Base-by-base conservation (phyloP, 2,797 vertebrate species). In the Choloepus didactylus region DNA sequence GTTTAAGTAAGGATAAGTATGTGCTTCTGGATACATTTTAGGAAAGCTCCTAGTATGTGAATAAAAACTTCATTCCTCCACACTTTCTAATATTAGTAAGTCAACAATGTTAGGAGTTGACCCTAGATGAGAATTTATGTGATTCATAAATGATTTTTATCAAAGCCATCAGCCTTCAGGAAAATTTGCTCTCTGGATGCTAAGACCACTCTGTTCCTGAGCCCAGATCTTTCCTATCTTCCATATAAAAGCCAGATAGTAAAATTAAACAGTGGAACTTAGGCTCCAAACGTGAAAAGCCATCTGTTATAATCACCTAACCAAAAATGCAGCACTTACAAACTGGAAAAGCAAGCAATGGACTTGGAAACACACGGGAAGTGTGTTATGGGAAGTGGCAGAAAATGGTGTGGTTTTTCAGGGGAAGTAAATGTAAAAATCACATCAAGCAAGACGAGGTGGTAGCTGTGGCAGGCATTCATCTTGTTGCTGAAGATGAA, bases 351-450 rank as follows among this genome's bases (percentile, higher is more conserved):
- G 91, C 92, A 95, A 91, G 96, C 91, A 94, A 75, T 89, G 81
- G 89, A 95, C 91, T 94, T 54, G 76, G 95, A 97, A 93, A 96
- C 95, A 96, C 89, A 94, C 31, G 95, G 89, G 89, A 95, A 95
- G 97, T 44, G 69, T 76, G 69, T 62, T 31, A 59, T 69, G 69
- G 96, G 93, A 94, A 79, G 81, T n/a, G 69, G 62, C 73, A 72
- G 79, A 87, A 91, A 93, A 72, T 41, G 66, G 77, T 6, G 6
- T 67, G 73, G 77, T 85, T 75, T 94, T 82, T 51, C 35, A 83
- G 51, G 81, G 84, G 64, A 91, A 75, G 80, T 31, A n/a, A 86
- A 85, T 64, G 87, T 51, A 79, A 94, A 84, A 87, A 44, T 93
- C 86, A 59, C 89, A 87, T 51, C 60, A 23, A 62, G 38, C 38